Percentiles rank a stretch among this genome's conserved stretches.
Evolutionary conservation across 2,888 invertebrate genomes (phyloP).

Genomic region (Thera obeliscata): DNA sequence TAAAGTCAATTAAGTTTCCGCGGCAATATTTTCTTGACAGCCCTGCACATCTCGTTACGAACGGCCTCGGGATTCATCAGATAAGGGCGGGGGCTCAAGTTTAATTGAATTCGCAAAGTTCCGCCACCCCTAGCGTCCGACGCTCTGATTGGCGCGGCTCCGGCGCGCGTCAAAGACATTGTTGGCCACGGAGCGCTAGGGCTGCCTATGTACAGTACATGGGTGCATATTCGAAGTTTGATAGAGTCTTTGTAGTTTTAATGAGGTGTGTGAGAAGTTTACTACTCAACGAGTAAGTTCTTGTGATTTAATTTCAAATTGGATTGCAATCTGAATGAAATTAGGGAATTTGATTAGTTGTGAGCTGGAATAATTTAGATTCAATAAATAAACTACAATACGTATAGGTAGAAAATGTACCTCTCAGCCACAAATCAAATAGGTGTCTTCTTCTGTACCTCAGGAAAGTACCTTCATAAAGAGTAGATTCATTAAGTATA

Average conservation of each 20-base stretch:
- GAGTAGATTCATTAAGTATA: background rate
- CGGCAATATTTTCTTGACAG: slow-evolving; percentile 38
- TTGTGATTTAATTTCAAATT: background rate
- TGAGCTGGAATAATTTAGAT: too few relatives aligned
- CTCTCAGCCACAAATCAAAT: too few relatives aligned
- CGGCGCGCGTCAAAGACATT: slow-evolving; percentile 71
- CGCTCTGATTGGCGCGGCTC: slow-evolving; percentile 74
- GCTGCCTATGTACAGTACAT: slow-evolving; percentile 49
- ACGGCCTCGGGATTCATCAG: slow-evolving; percentile 77
- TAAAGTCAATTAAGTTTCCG: background rate
- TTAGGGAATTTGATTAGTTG: too few relatives aligned
- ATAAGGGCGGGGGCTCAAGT: slow-evolving; percentile 81
- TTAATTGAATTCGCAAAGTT: slow-evolving; percentile 83
- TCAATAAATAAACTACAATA: too few relatives aligned
- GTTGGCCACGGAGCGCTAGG: slow-evolving; percentile 57
- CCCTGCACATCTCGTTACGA: slow-evolving; percentile 77
- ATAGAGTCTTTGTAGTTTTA: slow-evolving; percentile 26
- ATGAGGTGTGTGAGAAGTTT: background rate
- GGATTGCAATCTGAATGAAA: too few relatives aligned
- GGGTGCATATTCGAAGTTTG: slow-evolving; percentile 41
- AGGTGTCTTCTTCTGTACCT: too few relatives aligned
- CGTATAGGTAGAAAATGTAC: too few relatives aligned
- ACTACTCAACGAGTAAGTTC: background rate
- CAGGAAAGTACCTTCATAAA: background rate
- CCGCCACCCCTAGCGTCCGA: slow-evolving; percentile 68